These are phyloP conservation scores for Thryonomys swinderianus DNA, from an alignment of 2,113 vertebrate genomes.

Conservation along the genomic window DNA sequence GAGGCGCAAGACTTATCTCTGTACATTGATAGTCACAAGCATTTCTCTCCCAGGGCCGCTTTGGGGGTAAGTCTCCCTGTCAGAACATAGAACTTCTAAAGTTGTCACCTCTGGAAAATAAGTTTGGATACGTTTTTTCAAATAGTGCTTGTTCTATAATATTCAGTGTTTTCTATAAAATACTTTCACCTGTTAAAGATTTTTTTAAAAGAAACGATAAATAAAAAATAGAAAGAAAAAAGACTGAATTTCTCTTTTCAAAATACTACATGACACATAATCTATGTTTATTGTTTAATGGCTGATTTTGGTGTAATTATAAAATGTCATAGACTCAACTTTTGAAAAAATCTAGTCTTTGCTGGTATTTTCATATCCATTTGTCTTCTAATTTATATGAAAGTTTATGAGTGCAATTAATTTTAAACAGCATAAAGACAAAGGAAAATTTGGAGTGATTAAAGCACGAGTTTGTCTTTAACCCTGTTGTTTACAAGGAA, in stretches of 20 bases:
- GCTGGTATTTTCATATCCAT: neutral
- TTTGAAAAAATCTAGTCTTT: neutral
- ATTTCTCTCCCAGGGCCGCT: neutral
- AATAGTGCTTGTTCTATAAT: neutral
- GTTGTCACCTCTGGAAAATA: neutral
- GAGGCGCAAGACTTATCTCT: neutral
- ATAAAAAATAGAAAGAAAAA: neutral
- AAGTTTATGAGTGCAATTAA: constrained; percentile 6
- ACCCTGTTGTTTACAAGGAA: constrained; percentile 81
- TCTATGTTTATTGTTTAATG: neutral
- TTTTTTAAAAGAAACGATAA: neutral
- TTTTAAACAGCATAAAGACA: neutral
- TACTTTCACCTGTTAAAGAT: neutral
- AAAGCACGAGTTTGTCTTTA: constrained; percentile 71
- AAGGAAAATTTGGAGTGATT: constrained; percentile 51
- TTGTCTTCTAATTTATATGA: neutral
- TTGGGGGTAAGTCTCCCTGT: neutral
- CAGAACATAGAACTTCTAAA: neutral
- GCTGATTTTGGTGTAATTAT: neutral
- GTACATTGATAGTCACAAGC: neutral
- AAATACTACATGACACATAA: accelerated
- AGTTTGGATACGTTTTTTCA: neutral
- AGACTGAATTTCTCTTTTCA: accelerated
- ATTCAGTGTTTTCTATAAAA: neutral
- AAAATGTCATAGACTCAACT: neutral